Percentiles rank a stretch among this genome's conserved stretches.
phyloP scores from a whole-genome alignment of 92 coral and sea anemone genomes.

The Epizoanthus scotinus region DNA sequence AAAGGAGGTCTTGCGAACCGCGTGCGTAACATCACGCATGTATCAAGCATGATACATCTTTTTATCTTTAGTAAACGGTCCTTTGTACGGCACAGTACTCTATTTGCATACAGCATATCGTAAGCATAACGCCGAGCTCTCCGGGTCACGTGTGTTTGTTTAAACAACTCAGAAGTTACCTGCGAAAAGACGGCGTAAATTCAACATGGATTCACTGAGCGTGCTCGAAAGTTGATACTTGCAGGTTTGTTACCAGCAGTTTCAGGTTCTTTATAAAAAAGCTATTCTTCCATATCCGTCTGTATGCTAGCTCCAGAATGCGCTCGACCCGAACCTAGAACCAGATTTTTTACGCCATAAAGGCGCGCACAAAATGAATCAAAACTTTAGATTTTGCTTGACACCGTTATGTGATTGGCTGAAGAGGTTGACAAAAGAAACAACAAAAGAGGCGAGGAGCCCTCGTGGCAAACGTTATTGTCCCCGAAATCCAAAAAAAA shows the following conservation, averaged over 20 bases:
- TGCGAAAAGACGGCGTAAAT: constrained; percentile 33
- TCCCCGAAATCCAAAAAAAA: constrained; percentile 51
- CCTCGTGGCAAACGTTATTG: constrained; percentile 89
- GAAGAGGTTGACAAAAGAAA: constrained; percentile 67
- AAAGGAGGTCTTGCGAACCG: constrained; percentile 75
- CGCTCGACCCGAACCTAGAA: constrained; percentile 1
- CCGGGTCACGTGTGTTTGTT: constrained; percentile 38
- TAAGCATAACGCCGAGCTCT: not conserved
- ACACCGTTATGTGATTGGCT: constrained; percentile 70
- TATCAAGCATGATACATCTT: constrained; percentile 74
- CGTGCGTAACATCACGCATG: constrained; percentile 86
- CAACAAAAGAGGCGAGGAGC: constrained; percentile 65
- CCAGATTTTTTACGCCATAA: constrained; percentile 41
- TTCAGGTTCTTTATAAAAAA: constrained; percentile 46
- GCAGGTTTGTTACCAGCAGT: constrained; percentile 51
- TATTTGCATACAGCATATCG: constrained; percentile 39
- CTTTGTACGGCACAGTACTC: constrained; percentile 41
- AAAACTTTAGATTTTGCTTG: constrained; percentile 24
- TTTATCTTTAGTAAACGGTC: constrained; percentile 39
- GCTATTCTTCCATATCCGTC: constrained; percentile 26
- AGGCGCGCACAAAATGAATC: constrained; percentile 41
- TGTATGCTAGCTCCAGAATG: constrained; percentile 30
- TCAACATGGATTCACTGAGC: constrained; percentile 39
- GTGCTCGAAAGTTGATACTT: constrained; percentile 34
- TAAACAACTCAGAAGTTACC: constrained; percentile 16